Base-by-base conservation (phyloP, 92 coral and sea anemone genomes). In the Phenganax stokvisi region DNA sequence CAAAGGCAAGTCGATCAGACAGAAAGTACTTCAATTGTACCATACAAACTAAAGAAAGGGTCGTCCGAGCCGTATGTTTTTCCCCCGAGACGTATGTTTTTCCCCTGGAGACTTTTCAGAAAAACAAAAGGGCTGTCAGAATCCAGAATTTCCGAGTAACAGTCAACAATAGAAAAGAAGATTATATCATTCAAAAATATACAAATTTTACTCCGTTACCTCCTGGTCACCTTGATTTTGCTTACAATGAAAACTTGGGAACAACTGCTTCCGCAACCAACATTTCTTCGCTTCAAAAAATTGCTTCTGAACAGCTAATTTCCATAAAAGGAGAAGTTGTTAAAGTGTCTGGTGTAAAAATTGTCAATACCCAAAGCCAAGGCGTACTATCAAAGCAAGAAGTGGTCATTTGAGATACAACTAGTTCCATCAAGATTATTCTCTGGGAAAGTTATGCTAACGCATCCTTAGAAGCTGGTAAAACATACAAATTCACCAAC, bases 321-420 rank as follows among this genome's bases (percentile, higher is more conserved):
- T 74, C 68, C 55, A 25, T 81, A 6, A 86, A 86, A 78, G 89
- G 79, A 75, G 59, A 86, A 70, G 89, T 86, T 61, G 76, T 55
- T 51, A 72, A 63, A 72, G 56, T 86, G 65, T 86, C 83, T 68
- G 79, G 78, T 51, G 58, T 83, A 54, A 86, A 86, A 20, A 80
- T 31, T 28, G 28, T 86, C 25, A 57, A 70, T 51, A 83, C 86
- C 10, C 84, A 59, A 2, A 73, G 31, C 66, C 89, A 86, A 76
- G 89, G 89, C 27, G 58, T 7, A 51, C 76, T 86, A 16, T 66
- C 57, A 70, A 86, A 86, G 56, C 89, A 86, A 70, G 86, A 86
- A 64, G 57, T 83, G 6, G 54, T 72, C 12, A 20, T 86, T 8
- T 70, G 81, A 71, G 89, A 86, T 56, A 68, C 86, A 27, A 75